Percentiles rank a stretch among this genome's conserved stretches.
Conservation (phyloP, 2,113 vertebrate species). For the Rhinolophus sinicus region DNA sequence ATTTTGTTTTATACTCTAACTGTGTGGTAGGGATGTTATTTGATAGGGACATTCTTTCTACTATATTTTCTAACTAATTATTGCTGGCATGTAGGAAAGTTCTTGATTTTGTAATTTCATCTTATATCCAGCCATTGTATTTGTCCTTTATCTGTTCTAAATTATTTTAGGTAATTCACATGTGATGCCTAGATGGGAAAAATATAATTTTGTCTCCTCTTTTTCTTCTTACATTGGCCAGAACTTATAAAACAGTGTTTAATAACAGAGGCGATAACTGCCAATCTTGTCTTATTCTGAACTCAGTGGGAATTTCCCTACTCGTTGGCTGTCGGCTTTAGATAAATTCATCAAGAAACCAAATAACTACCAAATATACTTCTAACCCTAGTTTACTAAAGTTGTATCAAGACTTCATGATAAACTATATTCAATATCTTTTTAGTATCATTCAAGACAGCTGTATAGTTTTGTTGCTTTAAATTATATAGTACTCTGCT, state of each 20-base stretch:
- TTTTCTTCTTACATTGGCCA: not conserved
- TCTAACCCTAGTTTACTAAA: not conserved
- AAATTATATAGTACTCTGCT: not conserved
- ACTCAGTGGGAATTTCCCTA: conserved; percentile 75
- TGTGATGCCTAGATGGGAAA: not conserved
- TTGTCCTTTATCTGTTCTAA: not conserved
- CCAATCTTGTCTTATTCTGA: conserved; percentile 56
- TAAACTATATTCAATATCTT: conserved; percentile 32
- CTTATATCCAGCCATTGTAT: conserved; percentile 28
- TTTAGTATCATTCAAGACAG: conserved; percentile 13
- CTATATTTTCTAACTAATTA: conserved; percentile 26
- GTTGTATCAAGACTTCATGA: not conserved
- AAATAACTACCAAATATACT: conserved; percentile 43
- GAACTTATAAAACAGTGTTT: conserved; percentile 55
- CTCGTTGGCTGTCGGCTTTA: conserved; percentile 60
- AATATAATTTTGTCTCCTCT: not conserved
- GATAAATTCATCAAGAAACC: conserved; percentile 40
- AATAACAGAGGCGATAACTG: conserved; percentile 13
- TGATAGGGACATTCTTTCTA: not conserved
- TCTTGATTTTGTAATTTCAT: conserved; percentile 27
- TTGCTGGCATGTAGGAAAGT: not conserved
- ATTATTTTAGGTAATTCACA: conserved; percentile 48
- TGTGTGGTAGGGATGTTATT: not conserved
- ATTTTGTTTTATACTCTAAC: conserved; percentile 7
- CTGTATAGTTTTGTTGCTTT: not conserved